phyloP scores from a whole-genome alignment of 2,797 vertebrate genomes.

The Sebastes taczanowskii region DNA sequence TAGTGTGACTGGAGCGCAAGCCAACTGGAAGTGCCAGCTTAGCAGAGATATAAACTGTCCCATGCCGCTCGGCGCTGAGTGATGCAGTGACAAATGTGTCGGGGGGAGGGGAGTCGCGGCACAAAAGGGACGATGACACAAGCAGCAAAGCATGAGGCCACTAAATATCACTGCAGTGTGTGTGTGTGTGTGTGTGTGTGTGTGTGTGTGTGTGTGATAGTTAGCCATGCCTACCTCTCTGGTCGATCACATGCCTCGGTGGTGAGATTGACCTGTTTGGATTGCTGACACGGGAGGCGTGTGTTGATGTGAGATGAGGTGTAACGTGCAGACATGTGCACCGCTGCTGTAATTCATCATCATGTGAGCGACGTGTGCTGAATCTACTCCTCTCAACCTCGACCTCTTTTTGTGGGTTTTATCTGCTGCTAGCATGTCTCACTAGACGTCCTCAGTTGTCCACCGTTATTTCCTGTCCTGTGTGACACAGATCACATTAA shows the following conservation, averaged over 20 bases:
- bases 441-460: not conserved
- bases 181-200: not conserved
- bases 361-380: not conserved
- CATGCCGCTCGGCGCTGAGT: slow-evolving; percentile 60
- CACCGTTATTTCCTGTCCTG: not conserved
- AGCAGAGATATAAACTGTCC: slow-evolving; percentile 68
- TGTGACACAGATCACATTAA: not conserved
- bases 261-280: slow-evolving; percentile 51
- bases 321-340: slow-evolving; percentile 30
- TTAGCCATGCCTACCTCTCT: not conserved
- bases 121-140: slow-evolving; percentile 69
- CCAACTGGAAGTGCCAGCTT: slow-evolving; percentile 61
- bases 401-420: not conserved
- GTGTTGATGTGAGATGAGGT: slow-evolving; percentile 29
- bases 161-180: slow-evolving; percentile 66
- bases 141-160: slow-evolving; percentile 70
- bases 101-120: slow-evolving; percentile 29
- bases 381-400: not conserved
- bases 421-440: not conserved
- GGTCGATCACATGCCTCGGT: slow-evolving; percentile 22
- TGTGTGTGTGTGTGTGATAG: not conserved
- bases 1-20: slow-evolving; percentile 13
- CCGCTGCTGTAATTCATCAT: slow-evolving; percentile 32
- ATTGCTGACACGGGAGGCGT: slow-evolving; percentile 39
- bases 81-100: slow-evolving; percentile 74